Evolutionary conservation across 2,888 invertebrate genomes (phyloP).

Genomic region (Pristionchus exspectatus): DNA sequence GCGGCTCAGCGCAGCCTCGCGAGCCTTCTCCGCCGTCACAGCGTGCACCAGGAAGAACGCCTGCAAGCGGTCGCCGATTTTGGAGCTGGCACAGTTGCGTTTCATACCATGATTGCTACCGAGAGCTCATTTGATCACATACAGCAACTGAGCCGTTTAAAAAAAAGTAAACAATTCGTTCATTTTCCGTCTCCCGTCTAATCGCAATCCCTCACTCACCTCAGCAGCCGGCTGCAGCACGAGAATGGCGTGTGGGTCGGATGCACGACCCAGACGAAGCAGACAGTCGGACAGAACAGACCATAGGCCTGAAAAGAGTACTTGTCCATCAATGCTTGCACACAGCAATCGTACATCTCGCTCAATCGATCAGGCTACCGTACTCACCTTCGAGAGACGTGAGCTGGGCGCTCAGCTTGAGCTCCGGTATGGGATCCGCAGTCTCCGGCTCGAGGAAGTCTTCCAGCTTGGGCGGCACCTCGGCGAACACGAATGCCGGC

Average conservation of each 20-base stretch:
- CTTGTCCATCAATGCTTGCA: too few species aligned
- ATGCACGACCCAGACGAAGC: constrained; percentile 87
- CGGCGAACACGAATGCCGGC: constrained; percentile 42
- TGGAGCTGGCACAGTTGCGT: neutral
- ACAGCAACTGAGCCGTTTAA: too few species aligned
- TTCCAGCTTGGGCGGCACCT: constrained; percentile 52
- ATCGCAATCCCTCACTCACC: constrained; percentile 63
- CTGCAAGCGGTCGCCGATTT: neutral
- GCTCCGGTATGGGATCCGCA: constrained; percentile 61
- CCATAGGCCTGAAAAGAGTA: constrained; percentile 84
- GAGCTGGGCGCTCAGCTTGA: constrained; percentile 58
- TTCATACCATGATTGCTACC: neutral
- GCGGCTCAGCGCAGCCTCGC: constrained; percentile 56
- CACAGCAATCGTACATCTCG: too few species aligned
- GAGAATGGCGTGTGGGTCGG: constrained; percentile 91
- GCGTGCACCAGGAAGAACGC: constrained; percentile 93
- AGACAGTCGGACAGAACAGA: constrained; percentile 88
- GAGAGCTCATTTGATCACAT: neutral
- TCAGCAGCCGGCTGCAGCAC: constrained; percentile 91
- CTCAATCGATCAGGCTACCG: too few species aligned
- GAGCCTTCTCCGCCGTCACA: constrained; percentile 59
- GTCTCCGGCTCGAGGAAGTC: constrained; percentile 58
- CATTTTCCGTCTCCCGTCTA: too few species aligned
- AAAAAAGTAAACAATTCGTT: too few species aligned
- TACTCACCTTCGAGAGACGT: constrained; percentile 39